These are phyloP conservation scores for Acronicta leporina DNA, from an alignment of 2,888 invertebrate genomes.

Conservation along the genomic window DNA sequence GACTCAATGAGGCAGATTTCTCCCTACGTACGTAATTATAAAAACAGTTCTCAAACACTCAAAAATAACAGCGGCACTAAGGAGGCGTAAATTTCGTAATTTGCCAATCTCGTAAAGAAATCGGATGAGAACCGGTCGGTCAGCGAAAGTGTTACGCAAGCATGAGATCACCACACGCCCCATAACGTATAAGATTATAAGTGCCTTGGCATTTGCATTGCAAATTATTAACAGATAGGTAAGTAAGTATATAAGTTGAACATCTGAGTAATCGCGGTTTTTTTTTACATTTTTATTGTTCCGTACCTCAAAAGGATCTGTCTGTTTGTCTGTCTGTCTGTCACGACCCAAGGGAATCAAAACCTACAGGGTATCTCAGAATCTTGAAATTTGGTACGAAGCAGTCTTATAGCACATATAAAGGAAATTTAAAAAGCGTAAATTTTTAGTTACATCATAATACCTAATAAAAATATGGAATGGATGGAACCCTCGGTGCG, in stretches of 20 bases:
- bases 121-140: conserved; percentile 47
- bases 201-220: conserved; percentile 24
- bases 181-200: conserved; percentile 27
- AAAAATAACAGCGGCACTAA: conserved; percentile 19
- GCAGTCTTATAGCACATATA: no score
- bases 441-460: no score
- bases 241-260: conserved; percentile 7
- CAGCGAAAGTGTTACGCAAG: conserved; percentile 54
- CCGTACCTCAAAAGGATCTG: no score
- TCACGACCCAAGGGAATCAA: no score
- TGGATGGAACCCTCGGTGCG: no score
- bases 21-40: not conserved
- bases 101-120: conserved; percentile 47
- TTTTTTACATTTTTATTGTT: conserved; percentile 3
- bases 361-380: no score
- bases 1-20: no score
- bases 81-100: conserved; percentile 57
- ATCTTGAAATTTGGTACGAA: no score
- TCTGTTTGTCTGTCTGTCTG: no score
- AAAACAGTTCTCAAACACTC: not conserved
- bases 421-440: no score
- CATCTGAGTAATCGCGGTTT: conserved; percentile 17
- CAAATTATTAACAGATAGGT: conserved; percentile 19
- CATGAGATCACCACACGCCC: conserved; percentile 47
- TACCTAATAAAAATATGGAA: no score